A percentile compares a stretch with the other conserved stretches of the same genome.
phyloP scores from a whole-genome alignment of 2,113 vertebrate genomes.

The Gymnocephalus cernua region DNA sequence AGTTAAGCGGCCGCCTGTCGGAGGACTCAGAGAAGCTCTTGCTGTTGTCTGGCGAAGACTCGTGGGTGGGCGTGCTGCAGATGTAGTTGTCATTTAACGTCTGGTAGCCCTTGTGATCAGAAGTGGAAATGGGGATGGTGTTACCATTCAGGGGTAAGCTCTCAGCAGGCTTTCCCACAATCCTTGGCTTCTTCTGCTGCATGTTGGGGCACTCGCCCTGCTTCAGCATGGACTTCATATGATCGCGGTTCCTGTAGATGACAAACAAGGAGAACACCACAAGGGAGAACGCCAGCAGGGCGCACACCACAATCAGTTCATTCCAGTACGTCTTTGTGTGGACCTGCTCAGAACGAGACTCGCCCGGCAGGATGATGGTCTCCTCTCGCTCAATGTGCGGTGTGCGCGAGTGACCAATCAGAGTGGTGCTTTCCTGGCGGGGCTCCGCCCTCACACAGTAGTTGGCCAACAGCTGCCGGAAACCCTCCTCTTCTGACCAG shows the following conservation, averaged over 20 bases:
- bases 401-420: constrained; percentile 85
- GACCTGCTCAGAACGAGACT: constrained; percentile 72
- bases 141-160: constrained; percentile 90
- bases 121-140: constrained; percentile 83
- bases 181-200: constrained; percentile 87
- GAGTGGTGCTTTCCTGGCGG: constrained; percentile 73
- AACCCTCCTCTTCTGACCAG: constrained; percentile 91
- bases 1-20: constrained; percentile 87
- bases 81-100: constrained; percentile 91
- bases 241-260: constrained; percentile 88
- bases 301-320: constrained; percentile 91
- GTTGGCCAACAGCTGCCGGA: constrained; percentile 89
- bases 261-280: constrained; percentile 86
- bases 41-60: constrained; percentile 82
- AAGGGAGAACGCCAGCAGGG: constrained; percentile 84
- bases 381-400: constrained; percentile 65
- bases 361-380: constrained; percentile 78
- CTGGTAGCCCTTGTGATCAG: constrained; percentile 95
- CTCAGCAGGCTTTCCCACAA: constrained; percentile 85
- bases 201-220: constrained; percentile 84
- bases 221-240: constrained; percentile 92
- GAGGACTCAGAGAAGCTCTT: constrained; percentile 87
- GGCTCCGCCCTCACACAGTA: constrained; percentile 86
- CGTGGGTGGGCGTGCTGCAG: constrained; percentile 85
- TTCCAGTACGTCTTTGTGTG: constrained; percentile 91